phyloP scores from a whole-genome alignment of 2,888 invertebrate genomes.

The Sturmia bella region DNA sequence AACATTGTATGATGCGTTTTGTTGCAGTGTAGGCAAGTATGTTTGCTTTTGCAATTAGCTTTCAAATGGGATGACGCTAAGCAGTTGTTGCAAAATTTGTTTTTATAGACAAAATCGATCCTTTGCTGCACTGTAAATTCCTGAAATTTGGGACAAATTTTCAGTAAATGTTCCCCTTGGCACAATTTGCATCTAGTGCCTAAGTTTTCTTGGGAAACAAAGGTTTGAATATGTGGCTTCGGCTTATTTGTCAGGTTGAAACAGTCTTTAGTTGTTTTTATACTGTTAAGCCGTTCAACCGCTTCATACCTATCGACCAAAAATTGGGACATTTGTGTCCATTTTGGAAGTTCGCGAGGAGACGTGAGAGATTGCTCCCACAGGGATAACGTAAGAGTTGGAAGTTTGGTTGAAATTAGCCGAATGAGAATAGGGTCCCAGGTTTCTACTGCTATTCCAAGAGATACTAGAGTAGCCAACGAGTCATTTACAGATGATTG shows the following conservation, averaged over 20 bases:
- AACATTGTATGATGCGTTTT: not conserved
- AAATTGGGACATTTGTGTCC: not conserved
- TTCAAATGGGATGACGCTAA: not conserved
- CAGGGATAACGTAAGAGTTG: not conserved
- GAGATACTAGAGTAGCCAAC: not conserved
- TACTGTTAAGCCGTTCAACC: not conserved
- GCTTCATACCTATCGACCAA: not conserved
- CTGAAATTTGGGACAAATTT: not conserved
- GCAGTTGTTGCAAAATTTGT: constrained; percentile 10
- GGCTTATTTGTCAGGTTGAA: not conserved
- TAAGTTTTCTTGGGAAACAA: constrained; percentile 4
- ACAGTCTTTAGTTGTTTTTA: constrained; percentile 2
- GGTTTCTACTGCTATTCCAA: not conserved
- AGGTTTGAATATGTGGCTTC: not conserved
- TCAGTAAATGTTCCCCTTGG: not conserved
- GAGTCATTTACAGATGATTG: constrained; percentile 7
- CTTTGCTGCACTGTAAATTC: constrained; percentile 4
- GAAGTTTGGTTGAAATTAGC: constrained; percentile 2
- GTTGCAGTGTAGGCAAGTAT: not conserved
- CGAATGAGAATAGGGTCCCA: constrained; percentile 10
- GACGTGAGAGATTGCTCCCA: constrained; percentile 1
- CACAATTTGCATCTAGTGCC: not conserved
- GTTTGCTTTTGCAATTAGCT: not conserved
- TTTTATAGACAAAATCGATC: constrained; percentile 1
- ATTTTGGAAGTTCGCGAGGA: constrained; percentile 11